phyloP scores from a whole-genome alignment of 2,797 vertebrate genomes.

The Acipenser transmontanus region DNA sequence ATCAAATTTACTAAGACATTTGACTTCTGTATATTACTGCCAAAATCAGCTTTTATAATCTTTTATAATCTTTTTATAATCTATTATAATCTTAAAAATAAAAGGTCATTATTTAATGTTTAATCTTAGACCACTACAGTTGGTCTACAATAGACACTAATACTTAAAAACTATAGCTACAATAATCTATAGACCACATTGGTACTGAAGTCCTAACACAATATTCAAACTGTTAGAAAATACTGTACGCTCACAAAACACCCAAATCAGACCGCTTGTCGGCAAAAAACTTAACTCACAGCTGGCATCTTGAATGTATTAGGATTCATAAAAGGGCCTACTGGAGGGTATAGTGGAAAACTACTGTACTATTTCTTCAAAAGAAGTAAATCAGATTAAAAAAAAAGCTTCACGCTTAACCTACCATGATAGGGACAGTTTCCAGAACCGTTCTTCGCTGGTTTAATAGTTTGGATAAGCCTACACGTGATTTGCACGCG shows the following conservation, averaged over 20 bases:
- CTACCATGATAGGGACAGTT: slow-evolving; percentile 10
- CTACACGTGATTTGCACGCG: not conserved
- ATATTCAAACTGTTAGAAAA: not conserved
- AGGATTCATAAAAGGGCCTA: not conserved
- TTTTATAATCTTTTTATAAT: too few relatives aligned
- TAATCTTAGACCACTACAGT: too few relatives aligned
- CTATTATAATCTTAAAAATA: too few relatives aligned
- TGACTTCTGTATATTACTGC: too few relatives aligned
- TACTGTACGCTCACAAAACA: too few relatives aligned
- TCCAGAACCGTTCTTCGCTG: not conserved
- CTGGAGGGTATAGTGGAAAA: not conserved
- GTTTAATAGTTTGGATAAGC: not conserved
- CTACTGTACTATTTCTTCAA: not conserved
- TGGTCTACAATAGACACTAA: too few relatives aligned
- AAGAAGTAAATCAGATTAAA: not conserved
- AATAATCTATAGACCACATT: not conserved
- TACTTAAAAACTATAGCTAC: not conserved
- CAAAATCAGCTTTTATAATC: too few relatives aligned
- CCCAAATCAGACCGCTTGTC: not conserved
- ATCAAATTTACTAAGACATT: too few relatives aligned
- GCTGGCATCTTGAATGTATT: not conserved
- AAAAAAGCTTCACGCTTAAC: not conserved
- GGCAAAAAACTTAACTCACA: not conserved
- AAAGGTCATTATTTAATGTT: too few relatives aligned
- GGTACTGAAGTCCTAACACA: not conserved